These are phyloP conservation scores for Porites divaricata DNA, from an alignment of 92 coral and sea anemone genomes.

Conservation along the genomic window DNA sequence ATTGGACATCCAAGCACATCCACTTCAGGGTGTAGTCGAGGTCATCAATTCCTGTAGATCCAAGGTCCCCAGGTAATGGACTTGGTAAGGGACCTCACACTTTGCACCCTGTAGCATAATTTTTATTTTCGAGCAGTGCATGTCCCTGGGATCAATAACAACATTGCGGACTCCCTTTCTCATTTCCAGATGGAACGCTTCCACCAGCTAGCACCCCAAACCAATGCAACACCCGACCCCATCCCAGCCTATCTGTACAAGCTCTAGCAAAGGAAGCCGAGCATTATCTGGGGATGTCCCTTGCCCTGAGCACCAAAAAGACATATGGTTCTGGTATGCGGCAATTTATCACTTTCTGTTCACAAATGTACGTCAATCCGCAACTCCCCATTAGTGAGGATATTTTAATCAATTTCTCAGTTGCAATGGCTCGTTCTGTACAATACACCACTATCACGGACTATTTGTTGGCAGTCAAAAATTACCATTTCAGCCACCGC, in stretches of 20 bases:
- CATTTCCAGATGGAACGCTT: constrained; percentile 29
- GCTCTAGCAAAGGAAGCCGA: constrained; percentile 50
- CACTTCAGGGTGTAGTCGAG: too few relatives aligned
- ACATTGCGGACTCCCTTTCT: too few relatives aligned
- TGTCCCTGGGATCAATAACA: too few relatives aligned
- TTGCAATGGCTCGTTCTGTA: constrained; percentile 7
- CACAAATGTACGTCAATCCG: constrained; percentile 21
- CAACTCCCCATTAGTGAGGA: constrained; percentile 11
- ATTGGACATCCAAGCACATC: too few relatives aligned
- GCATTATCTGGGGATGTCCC: constrained; percentile 42
- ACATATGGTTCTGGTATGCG: constrained; percentile 50
- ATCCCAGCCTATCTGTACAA: constrained; percentile 48
- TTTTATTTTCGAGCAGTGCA: too few relatives aligned
- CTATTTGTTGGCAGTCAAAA: constrained; percentile 27
- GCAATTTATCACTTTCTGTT: constrained; percentile 23
- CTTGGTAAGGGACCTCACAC: too few relatives aligned
- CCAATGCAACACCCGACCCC: neutral
- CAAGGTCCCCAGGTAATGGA: too few relatives aligned
- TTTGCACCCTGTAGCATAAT: too few relatives aligned
- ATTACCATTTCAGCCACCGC: too few relatives aligned
- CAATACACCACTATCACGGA: constrained; percentile 16
- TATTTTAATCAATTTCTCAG: constrained; percentile 32
- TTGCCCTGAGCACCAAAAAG: constrained; percentile 39
- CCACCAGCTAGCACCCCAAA: constrained; percentile 53
- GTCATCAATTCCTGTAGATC: too few relatives aligned